These are phyloP conservation scores for Cyanocitta stelleri DNA, from an alignment of 2,113 vertebrate species.

Conservation along the genomic window DNA sequence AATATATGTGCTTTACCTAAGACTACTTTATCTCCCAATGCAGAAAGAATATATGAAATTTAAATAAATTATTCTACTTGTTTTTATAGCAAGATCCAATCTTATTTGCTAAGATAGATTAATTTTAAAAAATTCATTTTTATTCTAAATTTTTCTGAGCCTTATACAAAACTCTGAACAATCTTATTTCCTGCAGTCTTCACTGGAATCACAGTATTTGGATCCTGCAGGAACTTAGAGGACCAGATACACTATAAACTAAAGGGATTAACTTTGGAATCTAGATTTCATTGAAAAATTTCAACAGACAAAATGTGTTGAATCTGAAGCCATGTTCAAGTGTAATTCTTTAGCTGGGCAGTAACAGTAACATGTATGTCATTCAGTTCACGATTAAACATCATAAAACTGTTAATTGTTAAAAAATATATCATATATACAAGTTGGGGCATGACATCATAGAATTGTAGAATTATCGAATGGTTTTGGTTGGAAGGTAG, in stretches of 20 bases:
- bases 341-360: not conserved
- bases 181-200: not conserved
- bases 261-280: not conserved
- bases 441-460: not conserved
- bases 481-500: not conserved
- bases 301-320: not conserved
- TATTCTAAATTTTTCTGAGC: not conserved
- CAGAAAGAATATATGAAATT: not conserved
- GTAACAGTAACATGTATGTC: not conserved
- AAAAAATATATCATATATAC: not conserved
- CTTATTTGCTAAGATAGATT: not conserved
- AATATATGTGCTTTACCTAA: not conserved
- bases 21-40: not conserved
- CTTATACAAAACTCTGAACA: not conserved
- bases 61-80: not conserved
- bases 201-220: not conserved
- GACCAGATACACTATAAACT: not conserved
- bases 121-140: not conserved
- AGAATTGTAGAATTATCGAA: not conserved
- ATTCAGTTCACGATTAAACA: not conserved
- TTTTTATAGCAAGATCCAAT: not conserved
- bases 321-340: not conserved
- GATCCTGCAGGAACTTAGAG: not conserved
- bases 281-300: not conserved
- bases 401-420: not conserved